A percentile compares a stretch with the other conserved stretches of the same genome.
Evolutionary conservation across 2,888 invertebrate genomes (phyloP).

Genomic region (Metalampra italica): DNA sequence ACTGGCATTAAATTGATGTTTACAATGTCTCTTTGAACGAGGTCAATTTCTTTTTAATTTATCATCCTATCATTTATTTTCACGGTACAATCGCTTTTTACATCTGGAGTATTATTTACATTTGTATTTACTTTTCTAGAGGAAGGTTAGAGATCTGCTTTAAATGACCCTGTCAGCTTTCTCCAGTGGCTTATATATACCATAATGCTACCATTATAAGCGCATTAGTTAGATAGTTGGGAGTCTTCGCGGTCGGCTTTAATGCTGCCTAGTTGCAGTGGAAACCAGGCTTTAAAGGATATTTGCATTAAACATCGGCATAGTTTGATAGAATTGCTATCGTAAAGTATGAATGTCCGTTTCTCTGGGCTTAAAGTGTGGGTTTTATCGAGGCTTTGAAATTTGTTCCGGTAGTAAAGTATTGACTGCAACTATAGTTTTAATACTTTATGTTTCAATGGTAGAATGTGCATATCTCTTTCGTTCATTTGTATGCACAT

Average conservation of each 20-base stretch:
- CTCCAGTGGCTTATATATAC: slow-evolving; percentile 37
- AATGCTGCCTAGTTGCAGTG: slow-evolving; percentile 35
- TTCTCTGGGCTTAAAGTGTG: slow-evolving; percentile 8
- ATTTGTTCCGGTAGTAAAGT: neutral
- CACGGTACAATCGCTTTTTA: slow-evolving; percentile 8
- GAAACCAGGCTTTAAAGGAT: slow-evolving; percentile 30
- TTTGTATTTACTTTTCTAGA: slow-evolving; percentile 3
- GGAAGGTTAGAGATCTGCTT: slow-evolving; percentile 34
- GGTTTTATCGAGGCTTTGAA: slow-evolving; percentile 3
- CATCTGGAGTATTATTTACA: slow-evolving; percentile 1
- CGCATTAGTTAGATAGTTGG: slow-evolving; percentile 56
- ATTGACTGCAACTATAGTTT: neutral
- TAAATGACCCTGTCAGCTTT: slow-evolving; percentile 56
- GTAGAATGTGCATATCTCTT: too few relatives aligned
- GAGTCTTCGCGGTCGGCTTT: slow-evolving; percentile 35
- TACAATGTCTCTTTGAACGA: slow-evolving; percentile 24
- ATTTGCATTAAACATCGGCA: slow-evolving; percentile 38
- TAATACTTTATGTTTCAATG: too few relatives aligned
- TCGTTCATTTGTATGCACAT: neutral
- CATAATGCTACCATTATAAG: slow-evolving; percentile 64
- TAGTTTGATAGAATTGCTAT: slow-evolving; percentile 19
- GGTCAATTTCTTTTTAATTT: slow-evolving; percentile 23
- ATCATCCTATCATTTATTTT: slow-evolving; percentile 24
- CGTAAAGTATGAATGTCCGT: slow-evolving; percentile 16
- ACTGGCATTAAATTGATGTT: slow-evolving; percentile 40